Evolutionary conservation across 2,888 invertebrate genomes (phyloP).

Genomic region (Epinotia demarniana): DNA sequence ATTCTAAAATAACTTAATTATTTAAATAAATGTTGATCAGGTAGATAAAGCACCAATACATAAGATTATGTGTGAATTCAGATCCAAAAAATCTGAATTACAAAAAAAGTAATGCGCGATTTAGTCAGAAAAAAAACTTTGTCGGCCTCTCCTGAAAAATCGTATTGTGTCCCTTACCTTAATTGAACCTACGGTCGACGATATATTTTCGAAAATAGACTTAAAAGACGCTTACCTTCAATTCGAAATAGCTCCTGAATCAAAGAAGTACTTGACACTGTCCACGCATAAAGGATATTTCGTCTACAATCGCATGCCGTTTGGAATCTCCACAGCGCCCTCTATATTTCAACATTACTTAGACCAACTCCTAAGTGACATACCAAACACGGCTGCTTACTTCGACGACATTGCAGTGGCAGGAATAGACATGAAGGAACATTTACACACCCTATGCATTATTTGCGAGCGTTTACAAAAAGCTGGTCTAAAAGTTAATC

Average conservation of each 20-base stretch:
- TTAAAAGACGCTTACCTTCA: slow-evolving; percentile 22
- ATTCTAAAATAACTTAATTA: no score
- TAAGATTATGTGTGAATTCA: no score
- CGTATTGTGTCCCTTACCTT: no score
- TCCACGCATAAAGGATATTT: slow-evolving; percentile 19
- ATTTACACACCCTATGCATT: slow-evolving; percentile 12
- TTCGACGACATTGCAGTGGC: slow-evolving; percentile 45
- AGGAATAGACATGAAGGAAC: slow-evolving; percentile 20
- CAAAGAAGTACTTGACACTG: slow-evolving; percentile 24
- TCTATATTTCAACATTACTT: slow-evolving; percentile 46
- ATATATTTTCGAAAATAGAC: slow-evolving; percentile 27
- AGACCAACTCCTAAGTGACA: slow-evolving; percentile 32
- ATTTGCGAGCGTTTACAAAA: slow-evolving; percentile 33
- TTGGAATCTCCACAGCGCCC: slow-evolving; percentile 41
- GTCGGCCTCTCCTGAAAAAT: no score
- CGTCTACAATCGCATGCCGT: slow-evolving; percentile 40
- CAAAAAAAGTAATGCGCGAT: no score
- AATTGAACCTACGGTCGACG: no score
- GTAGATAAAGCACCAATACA: no score
- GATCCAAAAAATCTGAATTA: no score
- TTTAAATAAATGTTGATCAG: no score
- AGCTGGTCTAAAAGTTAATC: slow-evolving; percentile 7
- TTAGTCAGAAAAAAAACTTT: no score
- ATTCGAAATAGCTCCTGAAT: slow-evolving; percentile 26
- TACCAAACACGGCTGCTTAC: slow-evolving; percentile 38